Evolutionary conservation across 30 jellyfish, hydroid and myxozoan species (phyloP).

Genomic region (Pseudorhiza aurosa): DNA sequence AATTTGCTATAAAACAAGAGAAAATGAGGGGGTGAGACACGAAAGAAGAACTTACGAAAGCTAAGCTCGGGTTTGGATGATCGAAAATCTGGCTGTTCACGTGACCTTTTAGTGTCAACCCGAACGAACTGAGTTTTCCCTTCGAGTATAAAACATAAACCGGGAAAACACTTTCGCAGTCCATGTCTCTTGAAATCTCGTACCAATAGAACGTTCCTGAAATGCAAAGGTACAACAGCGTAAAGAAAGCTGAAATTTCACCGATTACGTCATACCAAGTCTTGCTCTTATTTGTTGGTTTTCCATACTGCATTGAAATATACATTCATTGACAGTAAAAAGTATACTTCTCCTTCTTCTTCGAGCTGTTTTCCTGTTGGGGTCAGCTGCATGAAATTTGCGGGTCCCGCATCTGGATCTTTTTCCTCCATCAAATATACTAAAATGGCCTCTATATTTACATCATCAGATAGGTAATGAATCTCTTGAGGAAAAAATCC

Average conservation of each 20-base stretch:
- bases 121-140: constrained; percentile 72
- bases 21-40: neutral
- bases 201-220: constrained; percentile 94
- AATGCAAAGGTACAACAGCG: neutral
- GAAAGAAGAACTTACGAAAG: constrained; percentile 54
- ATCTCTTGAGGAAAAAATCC: too few relatives aligned
- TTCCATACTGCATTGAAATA: too few relatives aligned
- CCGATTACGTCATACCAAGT: too few relatives aligned
- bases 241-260: neutral
- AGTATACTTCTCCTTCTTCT: too few relatives aligned
- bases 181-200: constrained; percentile 79
- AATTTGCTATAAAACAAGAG: neutral
- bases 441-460: too few relatives aligned
- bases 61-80: constrained; percentile 69
- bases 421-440: too few relatives aligned
- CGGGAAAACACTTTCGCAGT: constrained; percentile 82
- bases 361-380: too few relatives aligned
- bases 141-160: constrained; percentile 58
- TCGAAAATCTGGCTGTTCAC: constrained; percentile 53
- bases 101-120: constrained; percentile 70
- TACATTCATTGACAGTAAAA: too few relatives aligned
- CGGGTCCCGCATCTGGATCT: too few relatives aligned
- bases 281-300: too few relatives aligned
- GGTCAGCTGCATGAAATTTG: too few relatives aligned
- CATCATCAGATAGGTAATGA: too few relatives aligned